Evolutionary conservation across 92 coral and sea anemone genomes (phyloP).

Genomic region (Palythoa grandis): DNA sequence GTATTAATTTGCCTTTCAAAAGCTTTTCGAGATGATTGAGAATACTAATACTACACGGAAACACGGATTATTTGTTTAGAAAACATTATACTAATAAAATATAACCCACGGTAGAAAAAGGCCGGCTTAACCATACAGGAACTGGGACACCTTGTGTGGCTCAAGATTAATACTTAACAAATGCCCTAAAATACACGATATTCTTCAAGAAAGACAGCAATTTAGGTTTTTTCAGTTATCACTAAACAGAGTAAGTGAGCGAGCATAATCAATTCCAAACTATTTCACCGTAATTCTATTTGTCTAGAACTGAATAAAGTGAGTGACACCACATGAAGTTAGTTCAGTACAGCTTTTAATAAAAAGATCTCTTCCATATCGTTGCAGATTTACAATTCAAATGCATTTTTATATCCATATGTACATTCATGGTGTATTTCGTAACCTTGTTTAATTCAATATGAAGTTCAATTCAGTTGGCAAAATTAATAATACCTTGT

Average conservation of each 20-base stretch:
- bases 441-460: not conserved
- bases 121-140: not conserved
- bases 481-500: constrained; percentile 6
- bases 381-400: constrained; percentile 41
- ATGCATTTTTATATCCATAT: constrained; percentile 19
- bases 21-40: constrained; percentile 25
- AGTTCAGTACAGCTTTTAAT: constrained; percentile 34
- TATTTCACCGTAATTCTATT: not conserved
- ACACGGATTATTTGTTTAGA: constrained; percentile 27
- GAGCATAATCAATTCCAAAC: not conserved
- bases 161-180: not conserved
- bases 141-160: not conserved
- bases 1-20: constrained; percentile 30
- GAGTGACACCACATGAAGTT: too few relatives aligned
- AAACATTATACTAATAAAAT: constrained; percentile 3
- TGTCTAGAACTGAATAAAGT: not conserved
- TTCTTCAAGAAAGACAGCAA: not conserved
- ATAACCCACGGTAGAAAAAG: not conserved
- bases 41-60: constrained; percentile 26
- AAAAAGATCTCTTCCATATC: constrained; percentile 35
- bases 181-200: not conserved
- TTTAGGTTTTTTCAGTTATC: not conserved
- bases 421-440: constrained; percentile 20
- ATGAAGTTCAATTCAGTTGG: not conserved
- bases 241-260: not conserved